Percentiles rank a stretch among this genome's conserved stretches.
phyloP scores from a whole-genome alignment of 2,888 invertebrate species.

The Dioctria rufipes region DNA sequence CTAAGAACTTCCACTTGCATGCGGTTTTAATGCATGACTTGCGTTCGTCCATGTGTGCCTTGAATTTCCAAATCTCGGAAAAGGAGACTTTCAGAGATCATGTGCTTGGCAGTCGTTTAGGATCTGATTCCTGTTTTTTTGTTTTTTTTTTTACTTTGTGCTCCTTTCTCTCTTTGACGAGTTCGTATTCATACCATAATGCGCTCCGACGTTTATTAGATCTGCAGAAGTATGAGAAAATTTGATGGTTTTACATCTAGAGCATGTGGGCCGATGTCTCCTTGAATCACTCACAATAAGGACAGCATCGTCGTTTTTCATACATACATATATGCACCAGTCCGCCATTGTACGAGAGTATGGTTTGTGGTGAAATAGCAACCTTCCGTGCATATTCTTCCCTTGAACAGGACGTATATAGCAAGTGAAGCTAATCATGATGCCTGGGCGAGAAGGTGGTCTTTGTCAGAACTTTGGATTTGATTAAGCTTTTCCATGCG shows the following conservation, averaged over 20 bases:
- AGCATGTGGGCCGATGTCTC: not conserved
- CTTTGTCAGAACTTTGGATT: conserved; percentile 30
- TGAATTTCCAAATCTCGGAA: conserved; percentile 7
- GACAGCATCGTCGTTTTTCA: conserved; percentile 2
- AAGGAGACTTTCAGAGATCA: conserved; percentile 20
- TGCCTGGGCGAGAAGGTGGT: conserved; percentile 30
- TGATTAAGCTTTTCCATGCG: conserved; percentile 40
- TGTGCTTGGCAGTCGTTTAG: conserved; percentile 40
- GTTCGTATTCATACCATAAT: conserved; percentile 25
- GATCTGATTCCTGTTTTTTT: conserved; percentile 31
- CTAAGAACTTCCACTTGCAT: conserved; percentile 49
- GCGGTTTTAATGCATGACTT: conserved; percentile 53
- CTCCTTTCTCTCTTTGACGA: conserved; percentile 41
- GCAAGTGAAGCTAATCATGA: conserved; percentile 36
- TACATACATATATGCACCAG: not conserved
- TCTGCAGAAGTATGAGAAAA: conserved; percentile 27
- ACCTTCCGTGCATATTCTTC: not conserved
- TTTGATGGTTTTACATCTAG: conserved; percentile 21
- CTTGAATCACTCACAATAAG: conserved; percentile 18
- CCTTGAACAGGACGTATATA: not conserved
- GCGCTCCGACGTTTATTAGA: conserved; percentile 45
- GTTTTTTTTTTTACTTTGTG: no score
- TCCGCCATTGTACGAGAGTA: not conserved
- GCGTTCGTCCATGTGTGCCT: conserved; percentile 42
- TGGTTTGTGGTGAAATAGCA: not conserved